Percentiles rank a stretch among this genome's conserved stretches.
Conservation (phyloP, 2,888 invertebrate species). For the Artemia sp. region DNA sequence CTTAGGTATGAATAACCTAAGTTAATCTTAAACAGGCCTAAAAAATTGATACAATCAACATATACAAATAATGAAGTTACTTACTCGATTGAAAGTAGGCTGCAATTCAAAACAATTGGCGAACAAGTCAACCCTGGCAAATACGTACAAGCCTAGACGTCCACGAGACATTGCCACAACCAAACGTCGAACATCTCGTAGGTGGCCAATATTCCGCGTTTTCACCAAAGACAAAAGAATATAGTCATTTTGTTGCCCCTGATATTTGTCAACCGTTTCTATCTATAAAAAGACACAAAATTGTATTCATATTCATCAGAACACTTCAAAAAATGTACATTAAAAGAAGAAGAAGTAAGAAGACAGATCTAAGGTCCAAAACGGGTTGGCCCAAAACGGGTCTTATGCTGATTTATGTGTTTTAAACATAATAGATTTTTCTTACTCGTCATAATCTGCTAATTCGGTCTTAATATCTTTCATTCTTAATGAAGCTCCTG, state of each 20-base stretch:
- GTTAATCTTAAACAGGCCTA: too few relatives aligned
- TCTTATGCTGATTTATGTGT: too few relatives aligned
- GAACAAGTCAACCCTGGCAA: constrained; percentile 80
- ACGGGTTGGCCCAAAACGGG: too few relatives aligned
- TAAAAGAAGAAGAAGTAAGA: not conserved
- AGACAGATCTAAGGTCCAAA: not conserved
- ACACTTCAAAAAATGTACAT: not conserved
- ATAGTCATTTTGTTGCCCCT: constrained; percentile 98
- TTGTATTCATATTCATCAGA: constrained; percentile 42
- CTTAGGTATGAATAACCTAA: too few relatives aligned
- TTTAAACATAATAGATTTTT: too few relatives aligned
- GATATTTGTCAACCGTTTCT: constrained; percentile 90
- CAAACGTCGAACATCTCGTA: constrained; percentile 83
- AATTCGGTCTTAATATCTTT: too few relatives aligned
- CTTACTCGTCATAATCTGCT: too few relatives aligned
- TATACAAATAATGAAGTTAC: constrained; percentile 17
- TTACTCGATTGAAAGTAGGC: constrained; percentile 77
- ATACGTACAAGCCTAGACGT: constrained; percentile 84
- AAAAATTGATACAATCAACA: too few relatives aligned
- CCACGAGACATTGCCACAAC: constrained; percentile 97
- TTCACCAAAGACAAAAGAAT: constrained; percentile 88
- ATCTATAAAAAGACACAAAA: constrained; percentile 25
- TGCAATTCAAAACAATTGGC: constrained; percentile 91
- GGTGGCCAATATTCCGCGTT: constrained; percentile 91
- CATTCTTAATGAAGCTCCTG: too few relatives aligned